Evolutionary conservation across 2,113 vertebrate genomes (phyloP).

Genomic region (Phaetusa simplex): DNA sequence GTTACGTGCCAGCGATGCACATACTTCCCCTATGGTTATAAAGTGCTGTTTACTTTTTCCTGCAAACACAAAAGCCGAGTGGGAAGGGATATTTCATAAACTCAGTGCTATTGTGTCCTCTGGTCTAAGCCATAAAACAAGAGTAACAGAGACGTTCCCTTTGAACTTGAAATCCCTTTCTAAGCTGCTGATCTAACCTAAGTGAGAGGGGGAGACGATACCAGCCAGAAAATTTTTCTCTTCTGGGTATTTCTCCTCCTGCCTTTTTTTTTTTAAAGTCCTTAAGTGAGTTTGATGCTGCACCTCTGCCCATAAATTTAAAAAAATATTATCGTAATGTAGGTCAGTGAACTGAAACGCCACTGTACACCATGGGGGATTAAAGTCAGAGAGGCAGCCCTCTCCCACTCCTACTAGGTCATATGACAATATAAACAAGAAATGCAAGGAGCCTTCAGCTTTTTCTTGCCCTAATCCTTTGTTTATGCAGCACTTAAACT

Average conservation of each 20-base stretch:
- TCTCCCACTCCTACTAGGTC: slow-evolving; percentile 63
- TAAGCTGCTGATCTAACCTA: slow-evolving; percentile 65
- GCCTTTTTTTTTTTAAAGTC: background rate
- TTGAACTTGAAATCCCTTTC: slow-evolving; percentile 72
- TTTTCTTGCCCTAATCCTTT: slow-evolving; percentile 69
- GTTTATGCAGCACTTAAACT: slow-evolving; percentile 79
- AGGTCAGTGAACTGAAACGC: slow-evolving; percentile 72
- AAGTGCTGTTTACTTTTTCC: slow-evolving; percentile 12
- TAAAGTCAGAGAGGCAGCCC: slow-evolving; percentile 52
- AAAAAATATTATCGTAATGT: slow-evolving; percentile 73
- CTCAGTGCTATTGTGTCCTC: slow-evolving; percentile 62
- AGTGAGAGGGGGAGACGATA: slow-evolving; percentile 23
- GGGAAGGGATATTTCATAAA: slow-evolving; percentile 56
- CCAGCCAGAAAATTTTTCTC: slow-evolving; percentile 39
- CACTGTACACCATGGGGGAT: slow-evolving; percentile 60
- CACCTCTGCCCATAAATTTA: slow-evolving; percentile 69
- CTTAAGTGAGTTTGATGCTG: slow-evolving; percentile 64
- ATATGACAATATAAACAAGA: slow-evolving; percentile 73
- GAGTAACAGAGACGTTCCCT: slow-evolving; percentile 63
- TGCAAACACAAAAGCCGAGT: slow-evolving; percentile 40
- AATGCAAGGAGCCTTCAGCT: slow-evolving; percentile 65
- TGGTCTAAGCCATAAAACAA: slow-evolving; percentile 67
- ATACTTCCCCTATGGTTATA: slow-evolving; percentile 1
- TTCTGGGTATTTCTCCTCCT: slow-evolving; percentile 2
- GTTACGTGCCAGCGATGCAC: background rate